phyloP scores from a whole-genome alignment of 2,113 vertebrate species.

The Proterorhinus semilunaris region DNA sequence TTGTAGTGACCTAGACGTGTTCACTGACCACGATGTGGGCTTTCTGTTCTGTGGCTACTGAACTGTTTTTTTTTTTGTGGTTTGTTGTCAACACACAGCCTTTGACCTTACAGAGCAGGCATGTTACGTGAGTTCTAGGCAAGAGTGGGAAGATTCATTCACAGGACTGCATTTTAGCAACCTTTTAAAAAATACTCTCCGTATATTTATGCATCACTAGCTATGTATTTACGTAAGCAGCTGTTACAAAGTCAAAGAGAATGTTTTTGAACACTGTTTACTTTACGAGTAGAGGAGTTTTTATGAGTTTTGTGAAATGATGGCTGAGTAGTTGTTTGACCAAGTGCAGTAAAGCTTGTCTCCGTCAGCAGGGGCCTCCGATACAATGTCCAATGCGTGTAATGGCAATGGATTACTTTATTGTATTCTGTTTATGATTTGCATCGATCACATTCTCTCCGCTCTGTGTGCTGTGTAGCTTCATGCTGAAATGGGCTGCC shows the following conservation, averaged over 20 bases:
- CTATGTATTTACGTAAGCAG: too few relatives aligned
- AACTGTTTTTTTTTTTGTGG: conserved; percentile 73
- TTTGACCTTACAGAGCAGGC: conserved; percentile 69
- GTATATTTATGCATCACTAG: background rate
- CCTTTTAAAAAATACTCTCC: background rate
- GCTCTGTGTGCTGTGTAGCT: conserved; percentile 51
- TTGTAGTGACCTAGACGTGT: conserved; percentile 37
- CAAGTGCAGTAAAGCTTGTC: conserved; percentile 47
- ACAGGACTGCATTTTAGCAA: too few relatives aligned
- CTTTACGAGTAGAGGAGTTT: too few relatives aligned
- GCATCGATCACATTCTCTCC: conserved; percentile 65
- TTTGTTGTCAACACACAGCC: conserved; percentile 73
- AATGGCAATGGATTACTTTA: conserved; percentile 74
- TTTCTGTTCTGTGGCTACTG: conserved; percentile 23
- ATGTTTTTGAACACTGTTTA: conserved; percentile 12
- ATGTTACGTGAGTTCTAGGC: conserved; percentile 47
- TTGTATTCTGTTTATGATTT: conserved; percentile 76
- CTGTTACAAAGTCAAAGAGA: background rate
- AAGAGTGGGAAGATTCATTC: conserved; percentile 34
- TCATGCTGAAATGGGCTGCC: conserved; percentile 58
- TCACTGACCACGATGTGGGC: conserved; percentile 58
- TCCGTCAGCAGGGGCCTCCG: conserved; percentile 50
- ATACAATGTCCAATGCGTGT: conserved; percentile 64
- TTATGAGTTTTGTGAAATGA: background rate
- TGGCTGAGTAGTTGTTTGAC: conserved; percentile 26